Evolutionary conservation across 2,113 vertebrate genomes (phyloP).

Genomic region (Acinonyx jubatus): DNA sequence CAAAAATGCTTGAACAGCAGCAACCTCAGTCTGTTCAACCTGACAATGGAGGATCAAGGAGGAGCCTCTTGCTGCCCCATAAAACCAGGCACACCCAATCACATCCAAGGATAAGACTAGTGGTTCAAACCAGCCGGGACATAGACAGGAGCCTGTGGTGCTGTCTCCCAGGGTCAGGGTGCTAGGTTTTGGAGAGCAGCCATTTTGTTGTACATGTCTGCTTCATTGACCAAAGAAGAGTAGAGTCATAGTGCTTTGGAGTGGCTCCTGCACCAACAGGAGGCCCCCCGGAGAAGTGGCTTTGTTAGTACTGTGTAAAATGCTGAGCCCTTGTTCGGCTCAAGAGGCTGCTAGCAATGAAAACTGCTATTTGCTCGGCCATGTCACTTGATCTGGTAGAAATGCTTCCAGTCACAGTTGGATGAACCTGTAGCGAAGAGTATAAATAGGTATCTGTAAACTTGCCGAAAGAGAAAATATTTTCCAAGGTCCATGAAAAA

Average conservation of each 20-base stretch:
- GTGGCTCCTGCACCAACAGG: fast-evolving
- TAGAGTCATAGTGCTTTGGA: fast-evolving
- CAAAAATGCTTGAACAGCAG: neutral
- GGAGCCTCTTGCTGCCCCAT: neutral
- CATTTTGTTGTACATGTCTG: neutral
- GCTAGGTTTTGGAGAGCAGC: neutral
- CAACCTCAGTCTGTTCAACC: neutral
- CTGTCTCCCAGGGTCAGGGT: neutral
- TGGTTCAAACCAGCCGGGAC: neutral
- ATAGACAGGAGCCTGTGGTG: neutral
- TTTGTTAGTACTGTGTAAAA: neutral
- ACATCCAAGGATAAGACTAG: neutral
- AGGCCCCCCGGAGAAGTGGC: neutral
- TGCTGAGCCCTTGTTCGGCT: neutral
- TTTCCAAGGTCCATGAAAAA: neutral
- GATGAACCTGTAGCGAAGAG: neutral
- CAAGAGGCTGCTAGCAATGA: neutral
- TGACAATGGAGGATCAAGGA: neutral
- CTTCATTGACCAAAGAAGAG: neutral
- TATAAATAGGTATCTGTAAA: neutral
- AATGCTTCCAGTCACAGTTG: neutral
- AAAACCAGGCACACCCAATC: neutral
- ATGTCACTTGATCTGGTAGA: neutral
- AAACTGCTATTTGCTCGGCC: neutral
- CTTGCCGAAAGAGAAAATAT: neutral